A percentile compares a stretch with the other conserved stretches of the same genome.
phyloP scores from a whole-genome alignment of 2,797 vertebrate genomes.

The Melanogrammus aeglefinus region DNA sequence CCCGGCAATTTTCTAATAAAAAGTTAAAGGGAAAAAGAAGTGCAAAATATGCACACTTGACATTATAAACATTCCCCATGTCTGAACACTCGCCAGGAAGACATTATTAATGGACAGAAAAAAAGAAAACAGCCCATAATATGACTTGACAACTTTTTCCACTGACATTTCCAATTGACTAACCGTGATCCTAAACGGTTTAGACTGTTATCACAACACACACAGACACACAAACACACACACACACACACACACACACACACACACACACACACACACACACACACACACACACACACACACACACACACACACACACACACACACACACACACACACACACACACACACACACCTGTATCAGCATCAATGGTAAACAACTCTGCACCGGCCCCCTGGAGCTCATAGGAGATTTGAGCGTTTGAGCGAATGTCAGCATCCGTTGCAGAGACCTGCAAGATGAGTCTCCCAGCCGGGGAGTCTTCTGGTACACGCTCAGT shows the following conservation, averaged over 20 bases:
- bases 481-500: conserved; percentile 87
- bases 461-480: conserved; percentile 82
- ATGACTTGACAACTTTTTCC: background rate
- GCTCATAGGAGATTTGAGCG: conserved; percentile 87
- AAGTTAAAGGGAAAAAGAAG: background rate
- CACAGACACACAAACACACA: background rate
- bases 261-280: conserved; percentile 61
- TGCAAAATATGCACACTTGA: background rate
- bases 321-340: conserved; percentile 18
- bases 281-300: conserved; percentile 12
- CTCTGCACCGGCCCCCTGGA: conserved; percentile 85
- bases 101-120: background rate
- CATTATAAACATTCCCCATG: background rate
- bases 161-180: conserved; percentile 1
- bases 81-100: background rate
- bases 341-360: conserved; percentile 77
- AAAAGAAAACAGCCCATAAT: background rate
- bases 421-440: conserved; percentile 97
- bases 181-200: background rate
- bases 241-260: conserved; percentile 18
- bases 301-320: conserved; percentile 4
- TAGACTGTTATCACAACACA: conserved; percentile 1
- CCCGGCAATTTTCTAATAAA: background rate
- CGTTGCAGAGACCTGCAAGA: conserved; percentile 87
- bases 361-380: conserved; percentile 86